Conservation (phyloP, 2,113 vertebrate genomes). For the Siphamia tubifer region DNA sequence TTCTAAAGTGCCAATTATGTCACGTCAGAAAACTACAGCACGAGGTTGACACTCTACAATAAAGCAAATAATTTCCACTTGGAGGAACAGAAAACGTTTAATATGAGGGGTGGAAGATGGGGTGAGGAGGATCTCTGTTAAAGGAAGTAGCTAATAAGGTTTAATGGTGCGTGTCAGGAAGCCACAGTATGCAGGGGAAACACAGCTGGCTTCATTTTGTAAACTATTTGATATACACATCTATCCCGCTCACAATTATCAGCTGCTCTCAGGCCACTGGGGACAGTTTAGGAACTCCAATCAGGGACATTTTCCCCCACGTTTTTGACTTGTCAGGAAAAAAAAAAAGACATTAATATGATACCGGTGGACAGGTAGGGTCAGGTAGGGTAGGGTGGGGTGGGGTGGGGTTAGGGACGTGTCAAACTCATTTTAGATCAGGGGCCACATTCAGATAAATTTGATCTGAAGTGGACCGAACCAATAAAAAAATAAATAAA, state of each 20-base stretch:
- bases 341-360: conserved; percentile 85
- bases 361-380: conserved; percentile 36
- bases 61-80: conserved; percentile 99
- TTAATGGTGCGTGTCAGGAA: conserved; percentile 99
- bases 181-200: conserved; percentile 98
- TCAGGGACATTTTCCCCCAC: conserved; percentile 68
- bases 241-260: conserved; percentile 92
- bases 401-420: no score
- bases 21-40: conserved; percentile 93
- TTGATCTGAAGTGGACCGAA: no score
- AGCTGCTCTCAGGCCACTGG: conserved; percentile 92
- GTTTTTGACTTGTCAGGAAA: conserved; percentile 86
- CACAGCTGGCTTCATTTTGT: conserved; percentile 99
- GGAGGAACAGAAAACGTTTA: conserved; percentile 98
- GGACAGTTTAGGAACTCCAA: conserved; percentile 91
- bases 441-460: no score
- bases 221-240: conserved; percentile 99
- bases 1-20: conserved; percentile 98
- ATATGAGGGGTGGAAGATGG: conserved; percentile 98
- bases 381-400: no score
- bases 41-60: conserved; percentile 98
- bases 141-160: conserved; percentile 99
- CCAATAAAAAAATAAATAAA: no score
- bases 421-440: no score
- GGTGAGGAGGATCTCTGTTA: conserved; percentile 97